Conservation (phyloP, 37 sponge, comb jelly and placozoan genomes). For the Aphrocallistes beatrix region DNA sequence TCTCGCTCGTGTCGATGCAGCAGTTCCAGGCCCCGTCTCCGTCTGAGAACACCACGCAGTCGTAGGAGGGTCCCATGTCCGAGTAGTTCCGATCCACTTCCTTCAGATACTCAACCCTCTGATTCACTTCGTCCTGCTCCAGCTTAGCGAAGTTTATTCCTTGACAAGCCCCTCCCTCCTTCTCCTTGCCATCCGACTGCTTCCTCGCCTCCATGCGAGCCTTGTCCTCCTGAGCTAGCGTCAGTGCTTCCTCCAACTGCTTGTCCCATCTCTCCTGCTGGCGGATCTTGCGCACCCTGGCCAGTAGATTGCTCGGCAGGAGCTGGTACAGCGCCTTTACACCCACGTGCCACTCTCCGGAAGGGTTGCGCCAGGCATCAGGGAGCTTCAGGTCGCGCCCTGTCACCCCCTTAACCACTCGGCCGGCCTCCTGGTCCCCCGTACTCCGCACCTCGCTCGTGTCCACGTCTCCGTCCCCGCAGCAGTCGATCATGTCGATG, state of each 20-base stretch:
- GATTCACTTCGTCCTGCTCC: conserved; percentile 47
- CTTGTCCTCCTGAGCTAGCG: not conserved
- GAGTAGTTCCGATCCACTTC: conserved; percentile 27
- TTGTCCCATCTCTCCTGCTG: not conserved
- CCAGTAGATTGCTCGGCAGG: conserved; percentile 39
- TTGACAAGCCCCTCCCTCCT: not conserved
- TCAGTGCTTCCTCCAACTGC: not conserved
- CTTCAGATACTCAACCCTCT: conserved; percentile 46
- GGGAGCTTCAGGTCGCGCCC: conserved; percentile 56
- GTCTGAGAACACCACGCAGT: conserved; percentile 83
- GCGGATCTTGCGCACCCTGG: conserved; percentile 28
- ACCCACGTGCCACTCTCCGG: conserved; percentile 77
- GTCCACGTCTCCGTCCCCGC: conserved; percentile 92
- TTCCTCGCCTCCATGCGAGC: not conserved
- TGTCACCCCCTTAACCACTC: conserved; percentile 37
- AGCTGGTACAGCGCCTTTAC: conserved; percentile 61
- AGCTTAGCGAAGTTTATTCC: conserved; percentile 21
- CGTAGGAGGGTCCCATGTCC: conserved; percentile 61
- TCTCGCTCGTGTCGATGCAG: conserved; percentile 54
- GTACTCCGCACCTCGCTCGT: conserved; percentile 37
- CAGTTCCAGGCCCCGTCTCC: conserved; percentile 60
- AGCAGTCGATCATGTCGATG: conserved; percentile 63
- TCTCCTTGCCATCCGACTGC: not conserved
- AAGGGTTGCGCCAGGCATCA: conserved; percentile 71
- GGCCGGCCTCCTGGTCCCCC: not conserved